phyloP scores from a whole-genome alignment of 2,113 vertebrate genomes.

The Rhinoptilus africanus region DNA sequence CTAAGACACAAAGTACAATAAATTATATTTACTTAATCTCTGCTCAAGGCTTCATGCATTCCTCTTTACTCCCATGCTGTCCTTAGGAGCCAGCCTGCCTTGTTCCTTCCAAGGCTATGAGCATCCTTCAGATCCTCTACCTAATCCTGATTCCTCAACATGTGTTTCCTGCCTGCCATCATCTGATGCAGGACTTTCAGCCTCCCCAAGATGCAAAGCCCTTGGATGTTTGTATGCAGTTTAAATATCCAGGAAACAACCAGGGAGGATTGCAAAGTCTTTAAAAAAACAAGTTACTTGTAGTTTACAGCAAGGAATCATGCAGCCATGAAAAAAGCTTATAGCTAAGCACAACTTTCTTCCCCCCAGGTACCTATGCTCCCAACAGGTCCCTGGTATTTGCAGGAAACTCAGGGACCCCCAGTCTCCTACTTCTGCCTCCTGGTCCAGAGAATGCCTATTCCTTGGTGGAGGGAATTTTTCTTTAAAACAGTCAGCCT shows the following conservation, averaged over 20 bases:
- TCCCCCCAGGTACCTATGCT: not conserved
- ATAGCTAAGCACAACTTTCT: not conserved
- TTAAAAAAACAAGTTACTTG: not conserved
- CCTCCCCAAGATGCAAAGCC: not conserved
- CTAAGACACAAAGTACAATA: not conserved
- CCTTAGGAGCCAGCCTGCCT: not conserved
- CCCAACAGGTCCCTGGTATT: not conserved
- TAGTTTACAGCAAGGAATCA: not conserved
- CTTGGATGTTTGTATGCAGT: not conserved
- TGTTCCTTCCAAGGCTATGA: not conserved
- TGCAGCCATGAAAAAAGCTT: not conserved
- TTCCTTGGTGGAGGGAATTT: not conserved
- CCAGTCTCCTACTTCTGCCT: not conserved
- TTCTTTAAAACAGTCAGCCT: not conserved
- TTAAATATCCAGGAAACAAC: not conserved
- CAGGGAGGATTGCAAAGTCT: not conserved
- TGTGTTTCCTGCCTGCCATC: not conserved
- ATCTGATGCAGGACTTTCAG: not conserved
- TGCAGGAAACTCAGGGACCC: not conserved
- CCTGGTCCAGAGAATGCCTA: not conserved
- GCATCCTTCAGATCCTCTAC: not conserved
- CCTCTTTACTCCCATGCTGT: not conserved
- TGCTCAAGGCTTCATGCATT: not conserved
- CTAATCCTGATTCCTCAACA: not conserved
- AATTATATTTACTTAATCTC: not conserved